Base-by-base conservation (phyloP, 1,140 invertebrate genomes). In the Tyrophagus putrescentiae region DNA sequence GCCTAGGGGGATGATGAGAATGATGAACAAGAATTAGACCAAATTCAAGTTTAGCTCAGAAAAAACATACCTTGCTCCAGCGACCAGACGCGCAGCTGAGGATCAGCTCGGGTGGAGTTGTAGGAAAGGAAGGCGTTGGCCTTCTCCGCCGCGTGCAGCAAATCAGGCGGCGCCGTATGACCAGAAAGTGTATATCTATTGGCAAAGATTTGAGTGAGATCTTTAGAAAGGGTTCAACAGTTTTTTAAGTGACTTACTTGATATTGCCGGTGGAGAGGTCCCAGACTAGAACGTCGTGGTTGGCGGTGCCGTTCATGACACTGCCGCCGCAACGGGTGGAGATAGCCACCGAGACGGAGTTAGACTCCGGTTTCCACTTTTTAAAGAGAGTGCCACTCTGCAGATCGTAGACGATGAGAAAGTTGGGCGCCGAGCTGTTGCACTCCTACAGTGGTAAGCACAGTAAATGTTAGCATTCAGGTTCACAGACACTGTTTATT, bases 381-480 rank as follows among this genome's bases (percentile, higher is more conserved):
- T 88, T 88, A 73, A 89, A 89, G 63, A 89, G 70, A 1, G 85
- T 89, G n/a, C 87, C 87, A 65, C 84, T 88, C 73, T 86, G 83
- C n/a, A 91, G 75, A 73, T 91, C 87, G 71, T 89, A 91, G 28
- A 90, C 85, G 36, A 88, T 84, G 57, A 91, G 85, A 74, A 88
- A 89, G 74, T 88, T 89, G 1, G 85, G 84, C 29, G 80, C 78
- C 0, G 82, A 79, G 67, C 86, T 84, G 67, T 86, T 84, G 25
- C 88, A 76, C 73, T 89, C 85, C 71, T 86, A 76, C 29, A 78
- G 78, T 18, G 50, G 34, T 11, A 48, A 48, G 28, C 5, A 48
- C 6, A 11, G 5, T 23, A 48, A 50, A 50, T 50, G n/a, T 18
- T 16, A 50, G 13, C 3, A 50, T 16, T 50, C 1, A 54, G 50